Percentiles rank a stretch among this genome's conserved stretches.
Conservation (phyloP, 2,113 vertebrate species). For the Emydura subglobosa region DNA sequence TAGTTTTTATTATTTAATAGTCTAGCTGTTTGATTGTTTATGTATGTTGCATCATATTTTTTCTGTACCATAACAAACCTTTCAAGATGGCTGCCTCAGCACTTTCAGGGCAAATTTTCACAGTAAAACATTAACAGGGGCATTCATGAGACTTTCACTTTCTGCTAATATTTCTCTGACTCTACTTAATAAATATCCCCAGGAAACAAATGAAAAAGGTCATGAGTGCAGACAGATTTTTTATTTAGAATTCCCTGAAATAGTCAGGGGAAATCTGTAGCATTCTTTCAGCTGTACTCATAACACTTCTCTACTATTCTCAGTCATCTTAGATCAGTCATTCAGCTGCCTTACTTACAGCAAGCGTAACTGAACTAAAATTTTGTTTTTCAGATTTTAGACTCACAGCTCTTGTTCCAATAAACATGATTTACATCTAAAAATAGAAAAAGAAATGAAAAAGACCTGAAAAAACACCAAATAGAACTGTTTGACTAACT, state of each 20-base stretch:
- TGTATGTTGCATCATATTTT: neutral
- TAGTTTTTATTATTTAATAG: neutral
- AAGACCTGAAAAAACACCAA: neutral
- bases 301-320: neutral
- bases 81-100: neutral
- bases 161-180: neutral
- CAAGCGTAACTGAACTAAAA: neutral
- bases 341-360: neutral
- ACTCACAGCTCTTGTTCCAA: neutral
- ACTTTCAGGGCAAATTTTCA: neutral
- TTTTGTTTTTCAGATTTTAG: neutral
- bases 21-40: neutral
- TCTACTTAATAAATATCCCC: neutral
- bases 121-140: neutral
- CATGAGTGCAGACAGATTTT: neutral
- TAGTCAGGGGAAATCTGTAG: fast-evolving
- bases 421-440: neutral
- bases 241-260: neutral
- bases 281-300: fast-evolving
- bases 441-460: neutral
- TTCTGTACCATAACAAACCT: neutral
- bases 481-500: neutral
- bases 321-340: neutral
- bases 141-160: neutral
- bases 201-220: neutral